phyloP scores from a whole-genome alignment of 2,888 invertebrate species.

The Notodonta ziczac region DNA sequence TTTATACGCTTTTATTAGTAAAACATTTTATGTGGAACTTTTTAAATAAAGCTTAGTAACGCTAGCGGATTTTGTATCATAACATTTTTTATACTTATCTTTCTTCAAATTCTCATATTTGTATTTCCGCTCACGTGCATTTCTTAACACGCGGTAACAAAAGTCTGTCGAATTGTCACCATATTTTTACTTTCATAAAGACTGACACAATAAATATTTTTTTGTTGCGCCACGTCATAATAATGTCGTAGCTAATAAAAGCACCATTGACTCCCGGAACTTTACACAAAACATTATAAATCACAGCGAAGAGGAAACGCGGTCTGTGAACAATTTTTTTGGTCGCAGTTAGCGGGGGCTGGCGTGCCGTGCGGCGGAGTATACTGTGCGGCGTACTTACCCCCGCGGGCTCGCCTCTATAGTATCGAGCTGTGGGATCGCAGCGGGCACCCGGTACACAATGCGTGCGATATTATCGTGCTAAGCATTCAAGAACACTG shows the following conservation, averaged over 20 bases:
- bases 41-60: conserved; percentile 1
- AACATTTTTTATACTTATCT: not conserved
- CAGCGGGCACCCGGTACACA: conserved; percentile 20
- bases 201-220: conserved; percentile 45
- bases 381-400: not conserved
- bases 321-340: conserved; percentile 43
- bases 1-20: conserved; percentile 25
- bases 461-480: conserved; percentile 38
- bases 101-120: not conserved
- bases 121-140: conserved; percentile 22
- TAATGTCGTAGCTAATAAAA: conserved; percentile 65
- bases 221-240: conserved; percentile 55
- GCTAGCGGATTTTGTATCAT: not conserved
- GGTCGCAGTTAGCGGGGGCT: conserved; percentile 36
- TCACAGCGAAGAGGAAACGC: conserved; percentile 49
- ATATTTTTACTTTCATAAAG: conserved; percentile 27
- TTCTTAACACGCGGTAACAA: conserved; percentile 7
- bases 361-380: conserved; percentile 12
- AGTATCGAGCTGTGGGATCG: conserved; percentile 27
- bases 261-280: conserved; percentile 70
- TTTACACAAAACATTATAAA: conserved; percentile 68
- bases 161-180: conserved; percentile 22
- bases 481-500: conserved; percentile 20
- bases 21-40: conserved; percentile 14
- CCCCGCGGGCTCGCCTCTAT: conserved; percentile 32